phyloP scores from a whole-genome alignment of 2,797 vertebrate species.

The Spatula versicolor region DNA sequence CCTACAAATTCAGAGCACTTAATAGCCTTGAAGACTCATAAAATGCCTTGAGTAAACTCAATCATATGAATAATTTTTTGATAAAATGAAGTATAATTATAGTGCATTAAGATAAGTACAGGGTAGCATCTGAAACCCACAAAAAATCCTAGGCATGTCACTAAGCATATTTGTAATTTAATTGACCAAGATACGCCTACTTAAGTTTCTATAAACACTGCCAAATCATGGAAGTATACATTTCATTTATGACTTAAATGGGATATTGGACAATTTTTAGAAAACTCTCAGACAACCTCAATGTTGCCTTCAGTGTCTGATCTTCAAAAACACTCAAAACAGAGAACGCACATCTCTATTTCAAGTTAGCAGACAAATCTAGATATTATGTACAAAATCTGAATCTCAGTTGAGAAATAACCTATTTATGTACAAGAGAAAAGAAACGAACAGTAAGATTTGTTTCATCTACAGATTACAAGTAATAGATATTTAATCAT shows the following conservation, averaged over 20 bases:
- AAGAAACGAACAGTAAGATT: background rate
- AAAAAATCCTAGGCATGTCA: background rate
- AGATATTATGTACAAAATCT: background rate
- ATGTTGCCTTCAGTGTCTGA: background rate
- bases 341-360: accelerated
- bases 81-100: background rate
- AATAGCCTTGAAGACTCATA: background rate
- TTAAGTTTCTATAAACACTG: background rate
- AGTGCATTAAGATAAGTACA: background rate
- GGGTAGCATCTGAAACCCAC: background rate
- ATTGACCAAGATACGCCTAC: background rate
- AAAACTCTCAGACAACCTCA: background rate
- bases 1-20: background rate
- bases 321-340: background rate
- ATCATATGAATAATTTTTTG: background rate
- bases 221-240: background rate
- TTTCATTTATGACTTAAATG: background rate
- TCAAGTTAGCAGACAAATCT: background rate
- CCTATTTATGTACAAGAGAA: background rate
- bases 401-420: background rate
- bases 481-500: background rate
- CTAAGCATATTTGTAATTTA: background rate
- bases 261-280: background rate
- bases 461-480: background rate
- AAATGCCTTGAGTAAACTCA: background rate